Conservation (phyloP, 2,797 vertebrate species). For the Microchirus variegatus region DNA sequence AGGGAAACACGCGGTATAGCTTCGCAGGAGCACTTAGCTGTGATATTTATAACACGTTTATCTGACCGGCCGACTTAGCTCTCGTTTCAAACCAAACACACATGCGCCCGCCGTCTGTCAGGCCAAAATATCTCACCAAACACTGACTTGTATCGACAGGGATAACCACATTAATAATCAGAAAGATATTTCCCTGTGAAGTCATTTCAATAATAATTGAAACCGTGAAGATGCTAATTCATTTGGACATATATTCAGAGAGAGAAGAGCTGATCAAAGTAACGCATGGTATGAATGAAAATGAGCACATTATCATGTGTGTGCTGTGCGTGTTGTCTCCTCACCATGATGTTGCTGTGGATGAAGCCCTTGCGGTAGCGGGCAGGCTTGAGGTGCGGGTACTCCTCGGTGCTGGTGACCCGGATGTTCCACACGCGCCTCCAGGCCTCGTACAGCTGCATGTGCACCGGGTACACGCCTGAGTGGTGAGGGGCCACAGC, state of each 20-base stretch:
- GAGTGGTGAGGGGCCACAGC: constrained; percentile 97
- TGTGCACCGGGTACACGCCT: constrained; percentile 94
- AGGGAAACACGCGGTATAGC: not conserved
- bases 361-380: constrained; percentile 95
- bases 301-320: constrained; percentile 2
- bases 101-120: constrained; percentile 6
- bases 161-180: too few species aligned
- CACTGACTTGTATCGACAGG: too few species aligned
- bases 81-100: constrained; percentile 12
- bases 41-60: constrained; percentile 10
- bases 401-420: constrained; percentile 97
- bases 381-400: constrained; percentile 96
- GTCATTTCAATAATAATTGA: too few species aligned
- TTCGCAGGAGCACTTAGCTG: not conserved
- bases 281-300: constrained; percentile 1
- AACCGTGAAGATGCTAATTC: not conserved
- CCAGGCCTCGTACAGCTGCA: constrained; percentile 97
- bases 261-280: constrained; percentile 26
- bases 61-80: constrained; percentile 9
- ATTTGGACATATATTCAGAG: constrained; percentile 18
- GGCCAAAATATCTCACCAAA: not conserved
- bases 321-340: constrained; percentile 31
- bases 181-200: too few species aligned
- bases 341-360: constrained; percentile 95
- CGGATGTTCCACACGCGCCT: constrained; percentile 93